A percentile compares a stretch with the other conserved stretches of the same genome.
Conservation (phyloP, 2,797 vertebrate species). For the Lithobates pipiens region DNA sequence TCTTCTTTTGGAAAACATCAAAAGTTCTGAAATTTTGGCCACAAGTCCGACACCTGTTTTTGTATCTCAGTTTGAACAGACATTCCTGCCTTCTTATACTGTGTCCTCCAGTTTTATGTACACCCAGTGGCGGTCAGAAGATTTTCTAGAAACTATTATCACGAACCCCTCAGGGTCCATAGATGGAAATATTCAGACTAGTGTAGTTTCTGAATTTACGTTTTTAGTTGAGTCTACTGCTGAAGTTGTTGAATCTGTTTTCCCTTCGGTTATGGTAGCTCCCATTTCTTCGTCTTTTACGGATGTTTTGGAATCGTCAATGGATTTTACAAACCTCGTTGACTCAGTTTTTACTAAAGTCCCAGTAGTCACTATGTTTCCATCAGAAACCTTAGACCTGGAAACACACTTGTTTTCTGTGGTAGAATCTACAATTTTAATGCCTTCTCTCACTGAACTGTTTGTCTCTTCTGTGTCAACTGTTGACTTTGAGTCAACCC, state of each 20-base stretch:
- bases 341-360: conserved; percentile 39
- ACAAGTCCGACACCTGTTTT: conserved; percentile 72
- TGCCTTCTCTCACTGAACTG: conserved; percentile 68
- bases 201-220: conserved; percentile 73
- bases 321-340: conserved; percentile 61
- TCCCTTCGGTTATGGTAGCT: conserved; percentile 81
- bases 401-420: conserved; percentile 68
- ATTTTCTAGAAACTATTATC: conserved; percentile 85
- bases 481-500: conserved; percentile 75
- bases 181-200: conserved; percentile 74
- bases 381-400: conserved; percentile 53
- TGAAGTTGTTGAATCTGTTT: conserved; percentile 81
- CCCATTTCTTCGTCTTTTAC: conserved; percentile 77
- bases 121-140: conserved; percentile 84
- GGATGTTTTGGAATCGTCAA: conserved; percentile 5
- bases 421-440: conserved; percentile 66
- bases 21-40: conserved; percentile 52
- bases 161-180: conserved; percentile 77
- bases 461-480: conserved; percentile 73
- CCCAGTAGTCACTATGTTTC: conserved; percentile 57
- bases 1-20: conserved; percentile 51
- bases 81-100: conserved; percentile 73
- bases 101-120: conserved; percentile 76
- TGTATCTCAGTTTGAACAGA: conserved; percentile 73
- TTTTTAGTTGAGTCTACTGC: conserved; percentile 81